Evolutionary conservation across 1,140 invertebrate genomes (phyloP).

Genomic region (Zophobas atratus): DNA sequence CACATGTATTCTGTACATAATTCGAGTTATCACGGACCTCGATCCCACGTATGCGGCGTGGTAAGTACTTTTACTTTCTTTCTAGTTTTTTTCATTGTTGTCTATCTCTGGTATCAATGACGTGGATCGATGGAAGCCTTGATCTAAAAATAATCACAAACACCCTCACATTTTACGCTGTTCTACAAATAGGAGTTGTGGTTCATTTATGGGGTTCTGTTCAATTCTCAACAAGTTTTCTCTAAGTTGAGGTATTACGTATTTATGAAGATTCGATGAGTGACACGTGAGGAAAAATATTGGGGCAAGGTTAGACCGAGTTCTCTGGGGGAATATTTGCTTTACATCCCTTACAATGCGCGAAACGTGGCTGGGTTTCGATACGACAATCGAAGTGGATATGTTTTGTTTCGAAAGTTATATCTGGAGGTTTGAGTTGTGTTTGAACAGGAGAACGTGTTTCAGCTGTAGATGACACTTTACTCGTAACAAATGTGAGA

Average conservation of each 20-base stretch:
- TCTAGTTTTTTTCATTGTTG: background rate
- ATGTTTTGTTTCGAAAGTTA: too few species aligned
- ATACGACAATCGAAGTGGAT: too few species aligned
- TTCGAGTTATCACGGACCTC: conserved; percentile 90
- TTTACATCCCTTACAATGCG: too few species aligned
- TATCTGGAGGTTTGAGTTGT: too few species aligned
- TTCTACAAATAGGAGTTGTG: conserved; percentile 9
- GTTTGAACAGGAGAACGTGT: too few species aligned
- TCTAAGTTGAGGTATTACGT: background rate
- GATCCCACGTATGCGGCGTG: conserved; percentile 89
- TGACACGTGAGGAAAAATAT: too few species aligned
- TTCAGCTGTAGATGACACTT: too few species aligned
- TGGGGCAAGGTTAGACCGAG: too few species aligned
- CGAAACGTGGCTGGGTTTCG: too few species aligned
- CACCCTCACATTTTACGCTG: background rate
- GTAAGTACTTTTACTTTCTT: conserved; percentile 73
- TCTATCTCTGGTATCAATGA: background rate
- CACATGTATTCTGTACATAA: conserved; percentile 96
- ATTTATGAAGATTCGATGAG: too few species aligned
- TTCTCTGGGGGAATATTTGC: too few species aligned
- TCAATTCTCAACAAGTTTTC: background rate
- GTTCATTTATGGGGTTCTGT: background rate
- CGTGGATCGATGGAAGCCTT: conserved; percentile 6
- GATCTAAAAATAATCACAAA: conserved; percentile 21
- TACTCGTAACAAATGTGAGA: too few species aligned